Conservation (phyloP, 2,113 vertebrate genomes). For the Lates calcarifer region DNA sequence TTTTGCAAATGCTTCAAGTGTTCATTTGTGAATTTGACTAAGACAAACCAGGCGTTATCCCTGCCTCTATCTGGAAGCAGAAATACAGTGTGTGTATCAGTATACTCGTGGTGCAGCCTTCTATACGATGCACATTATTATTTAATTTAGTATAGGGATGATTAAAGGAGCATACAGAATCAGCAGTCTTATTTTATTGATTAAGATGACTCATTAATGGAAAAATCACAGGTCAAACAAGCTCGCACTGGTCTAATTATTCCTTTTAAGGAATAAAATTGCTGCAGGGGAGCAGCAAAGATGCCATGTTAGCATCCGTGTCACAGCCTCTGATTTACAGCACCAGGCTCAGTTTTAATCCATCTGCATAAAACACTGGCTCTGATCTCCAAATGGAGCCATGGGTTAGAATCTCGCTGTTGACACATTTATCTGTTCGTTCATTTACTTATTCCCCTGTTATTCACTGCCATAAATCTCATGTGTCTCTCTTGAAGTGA, state of each 20-base stretch:
- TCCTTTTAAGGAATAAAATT: background rate
- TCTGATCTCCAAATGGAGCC: slow-evolving; percentile 12
- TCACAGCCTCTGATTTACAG: slow-evolving; percentile 62
- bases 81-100: background rate
- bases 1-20: background rate
- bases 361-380: slow-evolving; percentile 25
- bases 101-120: too few species aligned
- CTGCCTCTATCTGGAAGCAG: background rate
- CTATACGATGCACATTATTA: too few species aligned
- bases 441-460: slow-evolving; percentile 20
- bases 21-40: background rate
- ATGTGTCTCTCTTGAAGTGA: slow-evolving; percentile 2
- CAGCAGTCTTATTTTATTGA: background rate
- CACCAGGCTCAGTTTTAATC: slow-evolving; percentile 52
- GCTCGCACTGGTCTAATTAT: background rate
- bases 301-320: slow-evolving; percentile 6
- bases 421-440: slow-evolving; percentile 25
- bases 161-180: background rate
- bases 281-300: background rate
- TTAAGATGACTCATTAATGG: background rate
- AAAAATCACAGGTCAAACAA: background rate
- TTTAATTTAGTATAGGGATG: too few species aligned
- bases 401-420: background rate
- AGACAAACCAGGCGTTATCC: background rate
- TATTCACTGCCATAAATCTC: background rate